Percentiles rank a stretch among this genome's conserved stretches.
These are phyloP conservation scores for Diachrysia chrysitis DNA, from an alignment of 2,888 invertebrate species.

Conservation along the genomic window DNA sequence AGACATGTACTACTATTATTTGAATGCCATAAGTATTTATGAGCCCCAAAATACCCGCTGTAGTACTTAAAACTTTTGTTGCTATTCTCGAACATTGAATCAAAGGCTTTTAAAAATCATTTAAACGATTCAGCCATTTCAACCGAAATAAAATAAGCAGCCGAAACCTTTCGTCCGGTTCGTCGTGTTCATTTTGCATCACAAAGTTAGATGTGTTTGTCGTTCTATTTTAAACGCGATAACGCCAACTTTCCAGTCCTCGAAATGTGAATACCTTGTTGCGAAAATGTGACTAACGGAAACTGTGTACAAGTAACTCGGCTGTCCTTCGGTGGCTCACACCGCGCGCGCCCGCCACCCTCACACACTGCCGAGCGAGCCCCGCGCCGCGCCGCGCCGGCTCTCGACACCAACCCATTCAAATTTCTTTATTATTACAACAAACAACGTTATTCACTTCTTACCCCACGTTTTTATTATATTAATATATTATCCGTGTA, in stretches of 20 bases:
- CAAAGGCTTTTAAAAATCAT: constrained; percentile 45
- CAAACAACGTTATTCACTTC: constrained; percentile 56
- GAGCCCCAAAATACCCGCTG: constrained; percentile 13
- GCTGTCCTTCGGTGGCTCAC: constrained; percentile 73
- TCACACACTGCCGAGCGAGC: constrained; percentile 21
- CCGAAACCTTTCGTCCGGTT: constrained; percentile 67
- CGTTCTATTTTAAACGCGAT: constrained; percentile 89
- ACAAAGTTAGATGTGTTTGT: constrained; percentile 88
- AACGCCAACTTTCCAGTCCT: constrained; percentile 88
- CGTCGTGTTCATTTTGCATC: constrained; percentile 85
- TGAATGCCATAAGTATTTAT: not conserved
- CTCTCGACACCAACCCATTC: constrained; percentile 34
- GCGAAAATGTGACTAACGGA: constrained; percentile 89
- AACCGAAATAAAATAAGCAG: constrained; percentile 61
- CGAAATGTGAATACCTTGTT: constrained; percentile 89
- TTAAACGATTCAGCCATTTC: constrained; percentile 52
- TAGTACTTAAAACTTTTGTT: constrained; percentile 25
- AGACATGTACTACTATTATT: not conserved
- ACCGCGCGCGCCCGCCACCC: constrained; percentile 39
- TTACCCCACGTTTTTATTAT: constrained; percentile 36
- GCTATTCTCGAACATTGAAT: constrained; percentile 24
- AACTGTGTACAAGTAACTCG: constrained; percentile 87
- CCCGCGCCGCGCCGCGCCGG: constrained; percentile 23
- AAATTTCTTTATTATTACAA: constrained; percentile 52
- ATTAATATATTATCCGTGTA: constrained; percentile 28